Evolutionary conservation across 2,888 invertebrate genomes (phyloP).

Genomic region (Bellardia pandia): DNA sequence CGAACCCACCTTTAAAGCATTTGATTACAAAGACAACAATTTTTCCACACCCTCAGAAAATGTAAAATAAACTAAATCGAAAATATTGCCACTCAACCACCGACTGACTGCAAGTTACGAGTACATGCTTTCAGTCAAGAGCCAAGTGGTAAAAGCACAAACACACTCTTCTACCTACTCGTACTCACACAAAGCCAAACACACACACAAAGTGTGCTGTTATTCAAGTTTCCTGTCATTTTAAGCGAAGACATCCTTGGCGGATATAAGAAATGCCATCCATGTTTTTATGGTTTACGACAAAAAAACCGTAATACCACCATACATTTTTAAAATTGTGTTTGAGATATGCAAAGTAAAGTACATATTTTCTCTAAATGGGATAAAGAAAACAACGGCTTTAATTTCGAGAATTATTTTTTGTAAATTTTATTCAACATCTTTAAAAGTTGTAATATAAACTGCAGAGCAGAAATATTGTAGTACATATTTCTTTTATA

Average conservation of each 20-base stretch:
- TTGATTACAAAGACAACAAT: conserved; percentile 65
- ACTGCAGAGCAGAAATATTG: background rate
- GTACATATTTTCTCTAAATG: conserved; percentile 34
- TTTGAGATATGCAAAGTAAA: conserved; percentile 70
- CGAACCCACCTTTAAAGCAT: conserved; percentile 65
- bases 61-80: conserved; percentile 38
- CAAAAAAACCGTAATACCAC: conserved; percentile 41
- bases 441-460: background rate
- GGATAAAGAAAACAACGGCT: conserved; percentile 46
- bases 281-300: conserved; percentile 64
- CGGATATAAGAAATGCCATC: conserved; percentile 73
- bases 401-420: conserved; percentile 52
- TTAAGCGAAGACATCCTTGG: conserved; percentile 75
- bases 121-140: conserved; percentile 4
- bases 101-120: conserved; percentile 8
- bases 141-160: background rate
- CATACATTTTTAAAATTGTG: conserved; percentile 71
- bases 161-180: conserved; percentile 2
- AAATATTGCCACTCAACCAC: conserved; percentile 51
- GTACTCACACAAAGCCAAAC: conserved; percentile 1
- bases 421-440: background rate
- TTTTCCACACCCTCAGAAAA: conserved; percentile 55
- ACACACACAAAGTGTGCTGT: conserved; percentile 45
- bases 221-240: conserved; percentile 75
- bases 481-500: background rate